Percentiles rank a stretch among this genome's conserved stretches.
Evolutionary conservation across 2,113 vertebrate genomes (phyloP).

Genomic region (Tonatia bakeri): DNA sequence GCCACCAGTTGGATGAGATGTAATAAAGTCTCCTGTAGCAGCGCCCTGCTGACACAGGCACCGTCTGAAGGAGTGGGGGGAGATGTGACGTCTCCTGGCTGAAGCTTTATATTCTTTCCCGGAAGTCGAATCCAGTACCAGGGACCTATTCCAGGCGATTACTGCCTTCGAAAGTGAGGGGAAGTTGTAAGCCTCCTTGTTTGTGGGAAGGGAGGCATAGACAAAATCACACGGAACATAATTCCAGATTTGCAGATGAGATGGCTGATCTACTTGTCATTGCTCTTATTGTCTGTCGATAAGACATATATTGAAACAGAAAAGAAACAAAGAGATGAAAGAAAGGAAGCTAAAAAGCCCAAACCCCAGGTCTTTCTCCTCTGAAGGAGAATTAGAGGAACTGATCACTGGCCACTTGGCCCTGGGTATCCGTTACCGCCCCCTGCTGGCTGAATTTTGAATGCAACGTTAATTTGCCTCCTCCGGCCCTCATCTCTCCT

Average conservation of each 20-base stretch:
- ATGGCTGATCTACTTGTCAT: constrained; percentile 15
- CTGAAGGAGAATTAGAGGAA: neutral
- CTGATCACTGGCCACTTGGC: neutral
- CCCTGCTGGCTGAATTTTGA: neutral
- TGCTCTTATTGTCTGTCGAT: neutral
- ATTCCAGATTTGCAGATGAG: neutral
- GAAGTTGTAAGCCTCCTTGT: constrained; percentile 32
- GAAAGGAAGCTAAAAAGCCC: neutral
- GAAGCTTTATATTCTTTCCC: constrained; percentile 64
- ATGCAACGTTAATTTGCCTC: neutral
- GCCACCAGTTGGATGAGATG: constrained; percentile 79
- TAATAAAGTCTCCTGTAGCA: constrained; percentile 77
- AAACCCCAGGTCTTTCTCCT: neutral
- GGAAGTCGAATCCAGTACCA: constrained; percentile 52
- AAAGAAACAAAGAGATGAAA: neutral
- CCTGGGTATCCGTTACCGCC: accelerated
- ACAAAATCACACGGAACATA: neutral
- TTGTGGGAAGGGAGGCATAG: neutral
- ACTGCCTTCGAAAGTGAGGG: neutral
- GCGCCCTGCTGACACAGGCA: constrained; percentile 74
- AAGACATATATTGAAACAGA: constrained; percentile 17
- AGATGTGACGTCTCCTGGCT: constrained; percentile 65
- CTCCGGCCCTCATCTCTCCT: neutral
- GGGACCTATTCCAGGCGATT: neutral
- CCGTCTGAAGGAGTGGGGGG: constrained; percentile 71